phyloP scores from a whole-genome alignment of 1,140 invertebrate species.

The Diploscapter pachys region DNA sequence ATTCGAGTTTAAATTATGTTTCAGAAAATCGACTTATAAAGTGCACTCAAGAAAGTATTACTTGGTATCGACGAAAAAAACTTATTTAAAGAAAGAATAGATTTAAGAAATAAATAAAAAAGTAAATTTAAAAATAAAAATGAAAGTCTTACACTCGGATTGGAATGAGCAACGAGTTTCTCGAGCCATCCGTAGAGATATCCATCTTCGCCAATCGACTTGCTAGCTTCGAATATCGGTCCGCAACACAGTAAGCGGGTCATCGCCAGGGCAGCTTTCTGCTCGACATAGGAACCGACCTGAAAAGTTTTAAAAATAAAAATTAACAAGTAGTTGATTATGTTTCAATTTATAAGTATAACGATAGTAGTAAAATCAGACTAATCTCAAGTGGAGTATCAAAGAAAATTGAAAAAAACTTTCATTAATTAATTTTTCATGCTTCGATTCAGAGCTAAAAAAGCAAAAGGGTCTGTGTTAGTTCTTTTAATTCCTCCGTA shows the following conservation, averaged over 20 bases:
- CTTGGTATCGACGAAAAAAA: too few species aligned
- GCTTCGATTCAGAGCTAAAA: too few species aligned
- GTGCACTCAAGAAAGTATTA: too few species aligned
- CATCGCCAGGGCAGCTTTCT: constrained; percentile 76
- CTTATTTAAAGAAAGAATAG: too few species aligned
- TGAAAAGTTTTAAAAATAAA: constrained; percentile 31
- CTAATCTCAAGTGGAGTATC: background rate
- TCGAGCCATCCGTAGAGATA: constrained; percentile 87
- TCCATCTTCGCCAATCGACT: constrained; percentile 78
- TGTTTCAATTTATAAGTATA: constrained; percentile 5
- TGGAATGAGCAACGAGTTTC: constrained; percentile 77
- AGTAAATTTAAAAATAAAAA: too few species aligned
- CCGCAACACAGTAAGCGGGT: constrained; percentile 89
- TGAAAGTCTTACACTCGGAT: constrained; percentile 71
- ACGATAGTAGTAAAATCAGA: background rate
- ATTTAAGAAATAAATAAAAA: too few species aligned
- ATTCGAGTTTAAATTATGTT: too few species aligned
- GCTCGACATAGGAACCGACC: constrained; percentile 66
- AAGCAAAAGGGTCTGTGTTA: too few species aligned
- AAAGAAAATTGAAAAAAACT: background rate
- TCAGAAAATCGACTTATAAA: too few species aligned
- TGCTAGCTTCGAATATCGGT: constrained; percentile 80
- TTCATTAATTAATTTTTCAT: too few species aligned
- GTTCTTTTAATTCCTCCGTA: too few species aligned
- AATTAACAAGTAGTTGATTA: constrained; percentile 16